phyloP scores from a whole-genome alignment of 2,113 vertebrate genomes.

The Salvelinus sp. region DNA sequence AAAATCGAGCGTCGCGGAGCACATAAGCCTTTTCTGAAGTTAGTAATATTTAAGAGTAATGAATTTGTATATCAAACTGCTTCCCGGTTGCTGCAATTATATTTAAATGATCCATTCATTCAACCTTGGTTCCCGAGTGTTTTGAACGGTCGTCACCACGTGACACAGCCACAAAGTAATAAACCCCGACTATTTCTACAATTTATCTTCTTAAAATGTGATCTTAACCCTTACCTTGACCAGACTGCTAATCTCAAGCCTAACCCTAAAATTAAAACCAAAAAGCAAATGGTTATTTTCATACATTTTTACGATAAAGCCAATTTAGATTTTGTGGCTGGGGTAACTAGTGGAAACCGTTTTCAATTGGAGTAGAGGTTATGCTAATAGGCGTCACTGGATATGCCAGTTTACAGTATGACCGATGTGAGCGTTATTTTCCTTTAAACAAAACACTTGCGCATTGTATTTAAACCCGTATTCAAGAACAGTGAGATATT shows the following conservation, averaged over 20 bases:
- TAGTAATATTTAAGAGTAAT: conserved; percentile 48
- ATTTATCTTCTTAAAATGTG: too few species aligned
- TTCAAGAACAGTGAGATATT: neutral
- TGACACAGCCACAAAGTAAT: too few species aligned
- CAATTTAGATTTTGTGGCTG: too few species aligned
- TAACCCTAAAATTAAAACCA: too few species aligned
- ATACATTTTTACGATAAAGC: too few species aligned
- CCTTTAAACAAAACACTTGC: neutral
- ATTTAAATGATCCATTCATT: conserved; percentile 46
- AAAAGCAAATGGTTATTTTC: too few species aligned
- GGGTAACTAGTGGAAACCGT: too few species aligned
- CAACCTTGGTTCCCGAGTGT: conserved; percentile 63
- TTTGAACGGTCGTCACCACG: conserved; percentile 29
- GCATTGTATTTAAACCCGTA: neutral
- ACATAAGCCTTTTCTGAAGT: conserved; percentile 71
- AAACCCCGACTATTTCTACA: too few species aligned
- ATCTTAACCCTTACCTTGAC: too few species aligned
- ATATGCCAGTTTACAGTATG: conserved; percentile 49
- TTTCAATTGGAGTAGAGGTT: conserved; percentile 80
- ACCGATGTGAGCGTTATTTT: neutral
- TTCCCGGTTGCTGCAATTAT: conserved; percentile 16
- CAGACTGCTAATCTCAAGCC: too few species aligned
- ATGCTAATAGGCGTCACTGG: conserved; percentile 48
- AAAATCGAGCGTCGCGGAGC: conserved; percentile 70
- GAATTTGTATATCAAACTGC: conserved; percentile 40